A percentile compares a stretch with the other conserved stretches of the same genome.
Conservation (phyloP, 1,140 invertebrate genomes). For the Melitaea cinxia region DNA sequence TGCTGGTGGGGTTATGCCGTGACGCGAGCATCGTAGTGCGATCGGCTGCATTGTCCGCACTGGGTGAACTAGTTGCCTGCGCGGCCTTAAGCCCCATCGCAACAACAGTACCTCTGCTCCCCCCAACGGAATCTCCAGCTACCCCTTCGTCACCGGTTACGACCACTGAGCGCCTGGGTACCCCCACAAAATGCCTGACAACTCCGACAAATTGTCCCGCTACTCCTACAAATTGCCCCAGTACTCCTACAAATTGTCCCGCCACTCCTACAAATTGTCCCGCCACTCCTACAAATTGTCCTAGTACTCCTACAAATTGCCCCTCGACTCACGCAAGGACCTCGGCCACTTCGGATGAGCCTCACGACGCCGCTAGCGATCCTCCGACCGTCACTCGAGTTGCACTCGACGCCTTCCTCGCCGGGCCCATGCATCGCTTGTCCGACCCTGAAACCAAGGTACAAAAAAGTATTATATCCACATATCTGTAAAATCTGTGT, state of each 20-base stretch:
- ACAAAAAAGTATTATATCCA: too few species aligned
- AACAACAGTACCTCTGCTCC: too few species aligned
- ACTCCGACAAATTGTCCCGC: too few species aligned
- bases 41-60: conserved; percentile 54
- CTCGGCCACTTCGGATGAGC: not conserved
- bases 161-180: too few species aligned
- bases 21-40: conserved; percentile 74
- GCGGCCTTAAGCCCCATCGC: too few species aligned
- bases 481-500: too few species aligned
- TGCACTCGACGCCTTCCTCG: conserved; percentile 65
- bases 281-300: not conserved
- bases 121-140: conserved; percentile 57
- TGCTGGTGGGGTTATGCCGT: conserved; percentile 65
- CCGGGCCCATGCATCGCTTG: conserved; percentile 71
- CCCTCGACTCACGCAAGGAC: not conserved
- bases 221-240: too few species aligned
- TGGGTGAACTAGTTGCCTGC: conserved; percentile 55
- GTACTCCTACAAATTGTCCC: too few species aligned
- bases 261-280: not conserved
- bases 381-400: not conserved
- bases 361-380: not conserved
- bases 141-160: not conserved
- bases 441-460: conserved; percentile 74
- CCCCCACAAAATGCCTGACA: too few species aligned
- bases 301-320: too few species aligned